These are phyloP conservation scores for Spisula subtruncata DNA, from an alignment of 2,888 invertebrate genomes.

Conservation along the genomic window DNA sequence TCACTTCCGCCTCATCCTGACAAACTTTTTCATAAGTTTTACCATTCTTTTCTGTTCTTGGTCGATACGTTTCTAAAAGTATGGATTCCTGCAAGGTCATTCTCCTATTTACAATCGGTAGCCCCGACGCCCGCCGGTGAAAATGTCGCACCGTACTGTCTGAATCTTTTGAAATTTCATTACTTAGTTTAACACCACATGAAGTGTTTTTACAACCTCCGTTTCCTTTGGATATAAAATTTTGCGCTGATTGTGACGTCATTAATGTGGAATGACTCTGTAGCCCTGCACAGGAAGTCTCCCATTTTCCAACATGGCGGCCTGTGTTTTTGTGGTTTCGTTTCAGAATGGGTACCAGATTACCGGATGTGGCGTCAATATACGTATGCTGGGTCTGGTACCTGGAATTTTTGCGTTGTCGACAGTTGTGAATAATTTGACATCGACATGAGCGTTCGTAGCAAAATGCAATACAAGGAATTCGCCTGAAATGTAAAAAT, in stretches of 20 bases:
- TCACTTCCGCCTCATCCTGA: background rate
- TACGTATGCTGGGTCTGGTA: conserved; percentile 58
- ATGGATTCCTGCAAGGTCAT: conserved; percentile 72
- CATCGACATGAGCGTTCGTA: conserved; percentile 66
- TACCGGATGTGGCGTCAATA: conserved; percentile 53
- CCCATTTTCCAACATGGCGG: conserved; percentile 23
- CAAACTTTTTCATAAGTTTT: background rate
- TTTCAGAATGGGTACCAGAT: conserved; percentile 17
- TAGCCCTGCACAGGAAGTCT: background rate
- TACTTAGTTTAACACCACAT: background rate
- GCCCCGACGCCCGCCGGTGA: conserved; percentile 73
- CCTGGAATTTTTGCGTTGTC: background rate
- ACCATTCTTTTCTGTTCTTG: background rate
- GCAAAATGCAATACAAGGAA: conserved; percentile 63
- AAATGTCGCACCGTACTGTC: background rate
- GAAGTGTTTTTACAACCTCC: background rate
- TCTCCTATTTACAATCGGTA: conserved; percentile 73
- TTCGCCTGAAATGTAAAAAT: conserved; percentile 55
- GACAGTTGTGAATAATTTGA: conserved; percentile 36
- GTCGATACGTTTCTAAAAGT: conserved; percentile 66
- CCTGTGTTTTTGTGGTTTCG: background rate
- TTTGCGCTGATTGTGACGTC: background rate
- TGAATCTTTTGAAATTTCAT: conserved; percentile 1
- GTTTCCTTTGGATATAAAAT: background rate
- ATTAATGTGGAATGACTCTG: background rate